Base-by-base conservation (phyloP, 2,797 vertebrate genomes). In the Xenopus petersii region DNA sequence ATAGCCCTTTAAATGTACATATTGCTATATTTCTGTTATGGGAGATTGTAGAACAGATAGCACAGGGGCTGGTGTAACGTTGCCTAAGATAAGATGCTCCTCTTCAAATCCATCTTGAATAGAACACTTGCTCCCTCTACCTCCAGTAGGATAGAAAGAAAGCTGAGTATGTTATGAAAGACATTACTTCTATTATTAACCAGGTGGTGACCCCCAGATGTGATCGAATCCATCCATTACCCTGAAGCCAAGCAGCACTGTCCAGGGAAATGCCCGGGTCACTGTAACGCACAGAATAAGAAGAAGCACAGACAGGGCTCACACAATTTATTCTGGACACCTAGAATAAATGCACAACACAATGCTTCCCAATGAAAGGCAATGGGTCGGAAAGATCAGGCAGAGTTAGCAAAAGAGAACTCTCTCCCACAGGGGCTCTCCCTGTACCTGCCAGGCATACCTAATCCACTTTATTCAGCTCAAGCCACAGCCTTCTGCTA, bases 151-250 rank as follows among this genome's bases (percentile, higher is more conserved):
- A 69, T 36, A 51, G 17, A 67, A n/a, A 68, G 70, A 68, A 71
- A 59, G 13, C 75, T 68, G 48, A 67, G 63, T 72, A 63, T 63
- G 58, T 56, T 64, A 78, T 78, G 46, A 79, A 79, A 69, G 66
- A 24, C 73, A 79, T 78, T 79, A 79, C 64, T 73, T 77, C 73
- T 79, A 78, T 79, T 79, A 74, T 79, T 79, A 79, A 79, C 60
- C 76, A 70, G 76, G 76, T 70, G 72, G 46, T 74, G 76, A 79
- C 76, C 76, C 26, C 76, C 64, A 71, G 71, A 79, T 79, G 69
- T 79, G 66, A 79, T 79, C 71, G 71, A 79, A 79, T 65, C 76
- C 54, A 65, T 74, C 76, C 76, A 74, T 79, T 79, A 79, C 76
- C 76, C 65, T 73, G 24, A 46, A 74, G 66, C 65, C 66, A 64